Conservation (phyloP, 30 jellyfish, hydroid and myxozoan genomes). For the Nemopilema nomurai region DNA sequence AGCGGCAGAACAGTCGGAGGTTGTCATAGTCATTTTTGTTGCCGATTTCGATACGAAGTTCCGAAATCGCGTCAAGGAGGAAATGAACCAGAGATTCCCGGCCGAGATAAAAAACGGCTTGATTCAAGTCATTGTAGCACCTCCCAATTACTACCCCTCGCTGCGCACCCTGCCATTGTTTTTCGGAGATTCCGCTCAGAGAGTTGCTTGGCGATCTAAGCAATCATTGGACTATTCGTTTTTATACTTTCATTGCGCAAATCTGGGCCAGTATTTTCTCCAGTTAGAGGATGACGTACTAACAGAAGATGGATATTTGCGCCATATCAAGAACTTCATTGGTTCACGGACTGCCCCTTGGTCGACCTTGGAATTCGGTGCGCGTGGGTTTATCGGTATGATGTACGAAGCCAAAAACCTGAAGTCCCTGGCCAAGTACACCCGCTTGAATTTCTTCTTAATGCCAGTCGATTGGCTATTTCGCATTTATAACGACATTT, state of each 20-base stretch:
- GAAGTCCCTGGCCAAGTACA: conserved; percentile 65
- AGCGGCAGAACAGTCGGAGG: conserved; percentile 46
- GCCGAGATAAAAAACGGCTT: conserved; percentile 63
- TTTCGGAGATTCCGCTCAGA: conserved; percentile 76
- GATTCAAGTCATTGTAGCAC: conserved; percentile 70
- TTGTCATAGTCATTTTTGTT: conserved; percentile 70
- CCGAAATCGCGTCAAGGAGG: conserved; percentile 43
- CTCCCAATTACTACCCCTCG: conserved; percentile 67
- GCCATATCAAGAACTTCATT: conserved; percentile 65
- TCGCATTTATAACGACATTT: conserved; percentile 87
- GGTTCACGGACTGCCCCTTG: conserved; percentile 55
- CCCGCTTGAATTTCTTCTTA: conserved; percentile 80
- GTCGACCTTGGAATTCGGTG: conserved; percentile 95
- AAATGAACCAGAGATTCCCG: conserved; percentile 34
- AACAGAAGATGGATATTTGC: conserved; percentile 62
- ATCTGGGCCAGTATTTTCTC: conserved; percentile 70
- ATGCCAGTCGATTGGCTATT: conserved; percentile 98
- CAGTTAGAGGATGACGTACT: conserved; percentile 98
- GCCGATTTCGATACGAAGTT: conserved; percentile 68
- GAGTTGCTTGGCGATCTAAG: conserved; percentile 94
- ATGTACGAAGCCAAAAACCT: conserved; percentile 76
- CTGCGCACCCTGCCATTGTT: conserved; percentile 66
- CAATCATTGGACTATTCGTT: conserved; percentile 91
- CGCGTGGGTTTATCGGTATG: conserved; percentile 98
- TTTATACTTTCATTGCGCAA: conserved; percentile 74